Percentiles rank a stretch among this genome's conserved stretches.
These are phyloP conservation scores for Theristus sp. DNA, from an alignment of 2,888 invertebrate species.

Conservation along the genomic window DNA sequence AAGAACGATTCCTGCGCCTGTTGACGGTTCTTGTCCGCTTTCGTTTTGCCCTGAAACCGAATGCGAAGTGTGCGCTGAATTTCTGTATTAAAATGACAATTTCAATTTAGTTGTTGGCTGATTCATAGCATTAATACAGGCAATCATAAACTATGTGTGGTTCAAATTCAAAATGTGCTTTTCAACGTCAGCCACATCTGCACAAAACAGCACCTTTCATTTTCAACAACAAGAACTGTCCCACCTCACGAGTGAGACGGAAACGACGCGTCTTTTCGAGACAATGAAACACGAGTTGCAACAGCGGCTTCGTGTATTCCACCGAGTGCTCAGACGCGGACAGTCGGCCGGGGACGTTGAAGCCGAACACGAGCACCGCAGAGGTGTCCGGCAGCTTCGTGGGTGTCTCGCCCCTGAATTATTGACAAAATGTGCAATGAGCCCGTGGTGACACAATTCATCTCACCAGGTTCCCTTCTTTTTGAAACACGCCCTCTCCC, in stretches of 20 bases:
- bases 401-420: slow-evolving; percentile 26
- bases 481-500: no score
- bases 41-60: slow-evolving; percentile 55
- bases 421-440: not conserved
- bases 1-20: slow-evolving; percentile 80
- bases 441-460: no score
- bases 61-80: no score
- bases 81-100: no score
- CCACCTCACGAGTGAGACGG: slow-evolving; percentile 69
- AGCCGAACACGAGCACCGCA: slow-evolving; percentile 52
- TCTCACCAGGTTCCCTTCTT: no score
- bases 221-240: no score
- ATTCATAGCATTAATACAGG: no score
- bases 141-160: no score
- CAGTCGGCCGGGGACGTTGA: slow-evolving; percentile 39
- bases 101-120: no score
- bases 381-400: slow-evolving; percentile 38
- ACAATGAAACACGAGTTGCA: slow-evolving; percentile 72
- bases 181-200: no score
- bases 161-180: no score
- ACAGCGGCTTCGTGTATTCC: slow-evolving; percentile 55
- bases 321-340: slow-evolving; percentile 39
- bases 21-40: slow-evolving; percentile 82
- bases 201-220: no score
- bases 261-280: slow-evolving; percentile 67